These are phyloP conservation scores for Parelbella ahira DNA, from an alignment of 2,888 invertebrate species.

Conservation along the genomic window DNA sequence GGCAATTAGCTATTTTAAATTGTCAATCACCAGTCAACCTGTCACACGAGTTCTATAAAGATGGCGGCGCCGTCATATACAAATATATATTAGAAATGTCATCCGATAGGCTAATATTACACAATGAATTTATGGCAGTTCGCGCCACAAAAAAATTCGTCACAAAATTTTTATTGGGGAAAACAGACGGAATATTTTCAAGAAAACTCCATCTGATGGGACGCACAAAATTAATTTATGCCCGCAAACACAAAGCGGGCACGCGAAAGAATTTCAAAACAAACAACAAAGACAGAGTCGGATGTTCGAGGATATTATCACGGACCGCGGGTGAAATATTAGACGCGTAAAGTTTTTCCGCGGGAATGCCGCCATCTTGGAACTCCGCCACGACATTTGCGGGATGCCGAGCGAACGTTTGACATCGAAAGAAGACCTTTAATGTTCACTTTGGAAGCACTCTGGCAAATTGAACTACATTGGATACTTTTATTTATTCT, in stretches of 20 bases:
- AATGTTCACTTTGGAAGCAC: slow-evolving; percentile 35
- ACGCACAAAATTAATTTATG: slow-evolving; percentile 50
- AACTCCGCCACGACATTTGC: slow-evolving; percentile 62
- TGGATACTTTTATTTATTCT: slow-evolving; percentile 1
- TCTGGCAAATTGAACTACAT: slow-evolving; percentile 6
- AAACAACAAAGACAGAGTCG: slow-evolving; percentile 57
- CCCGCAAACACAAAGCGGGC: slow-evolving; percentile 37
- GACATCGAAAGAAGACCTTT: slow-evolving; percentile 55
- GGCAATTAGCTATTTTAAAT: no score
- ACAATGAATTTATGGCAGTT: no score
- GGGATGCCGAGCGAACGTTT: slow-evolving; percentile 60
- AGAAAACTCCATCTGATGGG: slow-evolving; percentile 18
- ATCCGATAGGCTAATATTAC: no score
- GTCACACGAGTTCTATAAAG: no score
- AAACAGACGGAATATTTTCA: not conserved
- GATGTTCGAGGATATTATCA: slow-evolving; percentile 48
- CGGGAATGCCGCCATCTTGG: slow-evolving; percentile 49
- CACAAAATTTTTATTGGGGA: not conserved
- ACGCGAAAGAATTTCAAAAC: slow-evolving; percentile 51
- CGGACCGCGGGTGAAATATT: slow-evolving; percentile 61
- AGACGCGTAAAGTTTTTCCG: slow-evolving; percentile 55
- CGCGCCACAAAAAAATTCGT: not conserved
- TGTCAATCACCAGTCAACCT: no score
- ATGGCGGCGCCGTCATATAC: no score
- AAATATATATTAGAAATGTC: no score